phyloP scores from a whole-genome alignment of 2,888 invertebrate species.

The Onthophagus sagittarius region DNA sequence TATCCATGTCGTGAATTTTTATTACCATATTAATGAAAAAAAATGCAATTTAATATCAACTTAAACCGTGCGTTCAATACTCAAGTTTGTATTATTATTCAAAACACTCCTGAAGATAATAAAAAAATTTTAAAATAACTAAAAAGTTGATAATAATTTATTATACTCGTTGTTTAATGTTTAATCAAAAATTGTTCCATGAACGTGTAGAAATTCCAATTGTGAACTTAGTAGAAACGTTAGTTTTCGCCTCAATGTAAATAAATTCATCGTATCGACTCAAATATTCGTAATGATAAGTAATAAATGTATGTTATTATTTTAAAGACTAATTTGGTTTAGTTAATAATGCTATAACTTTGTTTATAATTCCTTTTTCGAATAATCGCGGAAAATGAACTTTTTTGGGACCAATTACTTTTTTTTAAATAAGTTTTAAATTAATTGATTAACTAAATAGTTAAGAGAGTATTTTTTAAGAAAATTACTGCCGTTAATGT shows the following conservation, averaged over 20 bases:
- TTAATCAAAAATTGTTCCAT: constrained; percentile 7
- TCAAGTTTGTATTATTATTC: background rate
- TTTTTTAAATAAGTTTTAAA: background rate
- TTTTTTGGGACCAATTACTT: constrained; percentile 12
- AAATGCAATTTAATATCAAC: background rate
- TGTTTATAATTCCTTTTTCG: background rate
- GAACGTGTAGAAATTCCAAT: background rate
- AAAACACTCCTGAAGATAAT: background rate
- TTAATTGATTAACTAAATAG: background rate
- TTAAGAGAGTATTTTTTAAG: constrained; percentile 5
- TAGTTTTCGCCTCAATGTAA: constrained; percentile 5
- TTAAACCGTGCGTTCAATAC: background rate
- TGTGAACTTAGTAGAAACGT: constrained; percentile 5
- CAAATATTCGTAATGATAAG: background rate
- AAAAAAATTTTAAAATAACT: background rate
- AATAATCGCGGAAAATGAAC: background rate
- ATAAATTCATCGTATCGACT: background rate
- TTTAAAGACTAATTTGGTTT: background rate
- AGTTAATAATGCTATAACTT: background rate
- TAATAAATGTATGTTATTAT: background rate
- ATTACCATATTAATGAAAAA: too few relatives aligned
- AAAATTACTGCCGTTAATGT: constrained; percentile 16
- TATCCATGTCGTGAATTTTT: background rate
- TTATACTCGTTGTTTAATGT: background rate
- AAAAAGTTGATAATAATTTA: background rate